Evolutionary conservation across 1,140 invertebrate genomes (phyloP).

Genomic region (Drosophila elegans): DNA sequence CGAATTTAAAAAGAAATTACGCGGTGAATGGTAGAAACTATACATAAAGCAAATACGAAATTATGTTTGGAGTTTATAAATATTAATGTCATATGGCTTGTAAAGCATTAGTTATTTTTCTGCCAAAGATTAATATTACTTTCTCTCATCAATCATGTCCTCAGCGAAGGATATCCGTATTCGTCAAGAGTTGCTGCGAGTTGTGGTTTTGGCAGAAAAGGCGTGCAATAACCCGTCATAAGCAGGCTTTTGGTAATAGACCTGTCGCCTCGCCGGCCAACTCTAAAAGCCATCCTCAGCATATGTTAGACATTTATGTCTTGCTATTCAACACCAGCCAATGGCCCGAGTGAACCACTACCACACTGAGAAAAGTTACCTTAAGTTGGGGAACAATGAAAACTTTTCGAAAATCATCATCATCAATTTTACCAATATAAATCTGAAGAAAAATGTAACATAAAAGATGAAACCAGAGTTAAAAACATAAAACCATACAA

Average conservation of each 20-base stretch:
- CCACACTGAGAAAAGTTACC: slow-evolving; percentile 1
- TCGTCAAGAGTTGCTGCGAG: background rate
- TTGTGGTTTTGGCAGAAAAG: background rate
- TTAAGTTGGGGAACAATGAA: too few relatives aligned
- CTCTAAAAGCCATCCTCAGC: slow-evolving; percentile 22
- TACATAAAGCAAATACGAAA: background rate
- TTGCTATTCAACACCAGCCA: slow-evolving; percentile 67
- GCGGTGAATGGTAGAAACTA: background rate
- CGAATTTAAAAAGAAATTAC: slow-evolving; percentile 1
- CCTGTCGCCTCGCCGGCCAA: slow-evolving; percentile 45
- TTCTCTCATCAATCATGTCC: background rate
- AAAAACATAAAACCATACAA: too few relatives aligned
- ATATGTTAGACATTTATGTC: slow-evolving; percentile 78
- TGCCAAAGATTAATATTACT: background rate
- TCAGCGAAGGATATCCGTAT: background rate
- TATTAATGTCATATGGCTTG: too few relatives aligned
- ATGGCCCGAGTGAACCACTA: slow-evolving; percentile 9
- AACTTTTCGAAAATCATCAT: too few relatives aligned
- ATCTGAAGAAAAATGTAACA: background rate
- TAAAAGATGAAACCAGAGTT: background rate
- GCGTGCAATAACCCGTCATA: slow-evolving; percentile 44
- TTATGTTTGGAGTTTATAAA: too few relatives aligned
- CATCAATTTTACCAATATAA: too few relatives aligned
- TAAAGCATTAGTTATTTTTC: too few relatives aligned
- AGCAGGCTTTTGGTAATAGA: slow-evolving; percentile 47